These are phyloP conservation scores for Yasuhikotakia modesta DNA, from an alignment of 2,797 vertebrate genomes.

Conservation along the genomic window DNA sequence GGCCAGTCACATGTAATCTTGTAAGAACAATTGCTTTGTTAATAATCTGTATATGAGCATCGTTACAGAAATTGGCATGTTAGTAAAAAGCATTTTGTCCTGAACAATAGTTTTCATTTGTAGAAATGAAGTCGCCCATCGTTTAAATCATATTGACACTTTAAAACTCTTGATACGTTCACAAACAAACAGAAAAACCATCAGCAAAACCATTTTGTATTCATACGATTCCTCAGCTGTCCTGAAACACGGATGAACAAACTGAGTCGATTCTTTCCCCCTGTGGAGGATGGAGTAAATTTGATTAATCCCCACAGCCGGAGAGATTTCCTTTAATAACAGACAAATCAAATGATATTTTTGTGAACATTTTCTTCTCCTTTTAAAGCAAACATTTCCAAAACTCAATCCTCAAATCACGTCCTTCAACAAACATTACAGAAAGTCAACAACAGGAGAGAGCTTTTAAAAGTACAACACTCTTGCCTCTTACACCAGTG, in stretches of 20 bases:
- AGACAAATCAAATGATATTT: conserved; percentile 57
- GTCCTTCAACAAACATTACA: conserved; percentile 54
- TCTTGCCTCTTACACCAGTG: conserved; percentile 34
- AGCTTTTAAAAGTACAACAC: conserved; percentile 33
- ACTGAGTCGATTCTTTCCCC: conserved; percentile 16
- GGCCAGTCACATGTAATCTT: no score
- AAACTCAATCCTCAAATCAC: conserved; percentile 47
- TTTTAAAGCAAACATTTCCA: conserved; percentile 53
- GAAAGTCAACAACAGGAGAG: conserved; percentile 47
- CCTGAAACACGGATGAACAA: conserved; percentile 1
- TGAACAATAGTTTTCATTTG: neutral
- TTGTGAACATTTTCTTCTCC: conserved; percentile 55
- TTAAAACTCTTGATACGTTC: neutral
- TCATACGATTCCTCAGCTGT: neutral
- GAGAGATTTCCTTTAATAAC: conserved; percentile 51
- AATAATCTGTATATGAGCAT: neutral
- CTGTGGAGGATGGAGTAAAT: conserved; percentile 33
- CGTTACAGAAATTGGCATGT: conserved; percentile 17
- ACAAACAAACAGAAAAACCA: conserved; percentile 1
- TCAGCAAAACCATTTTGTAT: neutral
- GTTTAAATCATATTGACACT: neutral
- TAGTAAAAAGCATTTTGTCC: neutral
- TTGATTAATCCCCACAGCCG: conserved; percentile 45
- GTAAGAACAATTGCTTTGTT: no score
- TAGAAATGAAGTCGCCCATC: neutral